These are phyloP conservation scores for Hydrotaea diabolus DNA, from an alignment of 2,888 invertebrate species.

Conservation along the genomic window DNA sequence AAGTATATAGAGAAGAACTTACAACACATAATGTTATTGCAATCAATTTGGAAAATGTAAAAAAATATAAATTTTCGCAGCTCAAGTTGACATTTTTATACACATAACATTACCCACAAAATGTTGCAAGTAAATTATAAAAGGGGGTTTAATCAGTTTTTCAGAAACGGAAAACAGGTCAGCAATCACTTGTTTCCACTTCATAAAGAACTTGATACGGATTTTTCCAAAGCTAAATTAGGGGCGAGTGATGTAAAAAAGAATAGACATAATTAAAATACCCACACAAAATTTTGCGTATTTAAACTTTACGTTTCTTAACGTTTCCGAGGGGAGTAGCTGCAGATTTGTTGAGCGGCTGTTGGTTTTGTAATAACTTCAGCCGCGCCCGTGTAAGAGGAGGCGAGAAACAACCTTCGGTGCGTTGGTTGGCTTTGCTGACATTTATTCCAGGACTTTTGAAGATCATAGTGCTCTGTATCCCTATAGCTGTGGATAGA, in stretches of 20 bases:
- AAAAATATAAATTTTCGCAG: no score
- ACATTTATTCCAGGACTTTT: conserved; percentile 27
- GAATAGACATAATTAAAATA: not conserved
- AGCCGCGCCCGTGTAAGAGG: conserved; percentile 72
- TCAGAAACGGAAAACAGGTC: not conserved
- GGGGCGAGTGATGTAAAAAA: not conserved
- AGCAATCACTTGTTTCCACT: not conserved
- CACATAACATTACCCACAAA: not conserved
- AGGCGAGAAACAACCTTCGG: conserved; percentile 64
- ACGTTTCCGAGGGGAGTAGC: not conserved
- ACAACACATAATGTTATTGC: no score
- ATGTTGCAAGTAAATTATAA: not conserved
- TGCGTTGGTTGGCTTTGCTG: not conserved
- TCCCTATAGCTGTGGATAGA: conserved; percentile 61
- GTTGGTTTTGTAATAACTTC: conserved; percentile 64
- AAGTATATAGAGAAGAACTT: no score
- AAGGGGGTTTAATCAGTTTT: no score
- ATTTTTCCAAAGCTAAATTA: not conserved
- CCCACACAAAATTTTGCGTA: not conserved
- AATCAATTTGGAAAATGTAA: no score
- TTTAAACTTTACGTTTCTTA: conserved; percentile 60
- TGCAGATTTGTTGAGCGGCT: conserved; percentile 22
- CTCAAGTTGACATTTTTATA: no score
- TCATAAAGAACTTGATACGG: not conserved
- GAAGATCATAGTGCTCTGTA: conserved; percentile 39